Base-by-base conservation (phyloP, 2,888 invertebrate species). In the Acrocyrtus sp. region DNA sequence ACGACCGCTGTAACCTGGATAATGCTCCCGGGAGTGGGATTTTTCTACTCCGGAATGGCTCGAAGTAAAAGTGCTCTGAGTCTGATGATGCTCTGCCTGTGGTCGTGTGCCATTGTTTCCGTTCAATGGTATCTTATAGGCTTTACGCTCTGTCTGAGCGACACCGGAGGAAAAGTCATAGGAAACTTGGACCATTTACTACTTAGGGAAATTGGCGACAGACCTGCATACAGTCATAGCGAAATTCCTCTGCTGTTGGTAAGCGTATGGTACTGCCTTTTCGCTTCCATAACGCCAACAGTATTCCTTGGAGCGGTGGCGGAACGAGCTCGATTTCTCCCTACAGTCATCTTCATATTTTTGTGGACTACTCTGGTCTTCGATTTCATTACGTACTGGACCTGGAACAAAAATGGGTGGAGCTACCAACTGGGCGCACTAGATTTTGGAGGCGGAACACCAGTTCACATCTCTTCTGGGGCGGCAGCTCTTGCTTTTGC, bases 281-380 rank as follows among this genome's bases (percentile, higher is more conserved):
- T 79, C 48, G 72, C 72, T 10, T 43, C 54, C 17, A 72, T 72
- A 19, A 72, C 66, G 2, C 66, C 66, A 39, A 57, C 68, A 0
- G 47, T 74, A 3, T 53, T 74, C 29, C 41, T 74, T 1, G 74
- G 74, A 2, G 68, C 54, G 3, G 17, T 48, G 19, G 74, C 74
- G 15, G 74, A 74, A 27, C 41, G 74, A 61, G 74, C 56, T 1
- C 15, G 79, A 43, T 77, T 80, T 56, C 60, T 78, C 5, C 79
- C 79, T 2, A 66, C 76, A 0, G 15, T 75, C 1, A 39, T 80
- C 21, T 80, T 80, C 61, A 78, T 80, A 2, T 72, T 76, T 17
- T n/a, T 80, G 0, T 80, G 79, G 79, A 73, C 79, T 2, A 80
- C 79, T 0, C 39, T 80, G 2, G 77, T 80, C 0, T 80, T 75